Conservation (phyloP, 2,113 vertebrate genomes). For the Aviceda subcristata region DNA sequence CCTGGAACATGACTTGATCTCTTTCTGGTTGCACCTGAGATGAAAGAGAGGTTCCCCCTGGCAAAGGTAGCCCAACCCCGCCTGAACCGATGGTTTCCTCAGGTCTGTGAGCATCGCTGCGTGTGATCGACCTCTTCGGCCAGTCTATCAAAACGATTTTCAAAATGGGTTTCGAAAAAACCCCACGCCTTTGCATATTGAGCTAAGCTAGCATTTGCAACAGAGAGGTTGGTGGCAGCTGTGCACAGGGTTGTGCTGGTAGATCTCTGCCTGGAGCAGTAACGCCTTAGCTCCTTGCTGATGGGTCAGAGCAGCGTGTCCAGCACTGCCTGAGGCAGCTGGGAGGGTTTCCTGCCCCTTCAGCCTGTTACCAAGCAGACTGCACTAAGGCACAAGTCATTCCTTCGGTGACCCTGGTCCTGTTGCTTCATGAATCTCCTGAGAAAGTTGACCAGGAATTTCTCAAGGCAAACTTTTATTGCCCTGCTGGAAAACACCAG, state of each 20-base stretch:
- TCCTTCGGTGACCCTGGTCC: background rate
- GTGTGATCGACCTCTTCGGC: background rate
- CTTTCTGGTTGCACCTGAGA: background rate
- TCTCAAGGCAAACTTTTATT: background rate
- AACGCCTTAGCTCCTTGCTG: background rate
- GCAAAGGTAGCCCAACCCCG: background rate
- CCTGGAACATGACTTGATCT: background rate
- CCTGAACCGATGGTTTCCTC: background rate
- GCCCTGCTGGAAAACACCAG: background rate
- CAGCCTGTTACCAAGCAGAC: background rate
- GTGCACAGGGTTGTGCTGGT: fast-evolving
- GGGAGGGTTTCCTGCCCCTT: background rate
- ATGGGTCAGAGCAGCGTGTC: background rate
- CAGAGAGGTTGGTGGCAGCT: background rate
- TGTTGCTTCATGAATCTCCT: background rate
- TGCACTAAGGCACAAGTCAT: background rate
- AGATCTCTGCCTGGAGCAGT: background rate
- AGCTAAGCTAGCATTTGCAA: background rate
- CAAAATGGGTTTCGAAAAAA: background rate
- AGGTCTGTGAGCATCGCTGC: background rate
- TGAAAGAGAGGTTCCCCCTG: background rate
- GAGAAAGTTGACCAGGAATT: background rate
- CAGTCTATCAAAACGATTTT: background rate
- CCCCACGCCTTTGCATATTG: background rate
- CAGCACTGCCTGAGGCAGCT: background rate